Percentiles rank a stretch among this genome's conserved stretches.
Evolutionary conservation across 2,888 invertebrate species (phyloP).

Genomic region (Euproctis similis): DNA sequence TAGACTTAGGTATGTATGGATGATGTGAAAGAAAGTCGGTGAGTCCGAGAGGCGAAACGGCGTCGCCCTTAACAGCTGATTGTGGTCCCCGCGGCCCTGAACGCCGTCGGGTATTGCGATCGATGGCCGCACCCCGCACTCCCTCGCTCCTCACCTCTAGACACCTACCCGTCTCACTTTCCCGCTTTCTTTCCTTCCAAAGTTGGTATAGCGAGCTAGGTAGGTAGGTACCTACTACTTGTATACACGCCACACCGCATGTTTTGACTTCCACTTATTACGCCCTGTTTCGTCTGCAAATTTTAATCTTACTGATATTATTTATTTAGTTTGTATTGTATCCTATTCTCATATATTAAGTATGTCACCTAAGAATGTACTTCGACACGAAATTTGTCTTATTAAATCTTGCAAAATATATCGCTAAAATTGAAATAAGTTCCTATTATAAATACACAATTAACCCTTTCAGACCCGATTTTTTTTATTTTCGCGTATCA

Average conservation of each 20-base stretch:
- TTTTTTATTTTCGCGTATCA: too few species aligned
- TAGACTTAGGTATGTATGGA: constrained; percentile 11
- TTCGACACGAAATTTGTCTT: too few species aligned
- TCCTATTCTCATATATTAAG: too few species aligned
- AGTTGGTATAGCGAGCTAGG: constrained; percentile 10
- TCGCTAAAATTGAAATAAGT: too few species aligned
- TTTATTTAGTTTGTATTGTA: too few species aligned
- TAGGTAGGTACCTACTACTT: constrained; percentile 22
- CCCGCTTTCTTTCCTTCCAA: constrained; percentile 61
- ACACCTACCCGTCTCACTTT: constrained; percentile 54
- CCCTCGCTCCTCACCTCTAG: constrained; percentile 45
- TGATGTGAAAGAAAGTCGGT: too few species aligned
- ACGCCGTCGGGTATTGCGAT: constrained; percentile 50
- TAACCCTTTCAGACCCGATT: too few species aligned
- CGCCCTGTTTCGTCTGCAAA: constrained; percentile 32
- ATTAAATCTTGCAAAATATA: too few species aligned
- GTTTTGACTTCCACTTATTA: constrained; percentile 31
- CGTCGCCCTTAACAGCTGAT: constrained; percentile 59
- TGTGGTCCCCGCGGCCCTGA: constrained; percentile 45
- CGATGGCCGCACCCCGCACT: constrained; percentile 62
- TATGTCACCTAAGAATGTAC: too few species aligned
- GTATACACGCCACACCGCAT: constrained; percentile 25
- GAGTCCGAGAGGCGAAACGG: constrained; percentile 17
- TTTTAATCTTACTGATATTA: too few species aligned
- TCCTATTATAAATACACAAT: too few species aligned